phyloP scores from a whole-genome alignment of 2,797 vertebrate species.

The Halcyon badia region DNA sequence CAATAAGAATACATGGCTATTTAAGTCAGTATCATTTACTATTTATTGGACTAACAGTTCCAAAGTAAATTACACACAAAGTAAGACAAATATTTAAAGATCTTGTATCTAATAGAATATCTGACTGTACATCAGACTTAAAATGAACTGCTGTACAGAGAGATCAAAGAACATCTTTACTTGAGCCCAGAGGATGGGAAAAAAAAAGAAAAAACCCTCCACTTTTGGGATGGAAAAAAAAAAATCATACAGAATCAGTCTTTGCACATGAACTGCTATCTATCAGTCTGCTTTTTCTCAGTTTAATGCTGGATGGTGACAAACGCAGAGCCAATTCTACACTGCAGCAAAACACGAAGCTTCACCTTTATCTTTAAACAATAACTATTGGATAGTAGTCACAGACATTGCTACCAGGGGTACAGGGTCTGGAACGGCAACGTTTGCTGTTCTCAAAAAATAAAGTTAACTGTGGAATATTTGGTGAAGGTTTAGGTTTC shows the following conservation, averaged over 20 bases:
- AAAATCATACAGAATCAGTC: background rate
- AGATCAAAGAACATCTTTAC: slow-evolving; percentile 53
- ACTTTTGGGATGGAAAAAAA: slow-evolving; percentile 30
- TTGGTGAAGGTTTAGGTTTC: background rate
- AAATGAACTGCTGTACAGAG: slow-evolving; percentile 45
- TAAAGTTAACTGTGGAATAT: background rate
- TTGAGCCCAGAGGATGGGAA: background rate
- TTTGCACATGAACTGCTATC: background rate
- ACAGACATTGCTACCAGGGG: background rate
- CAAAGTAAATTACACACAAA: slow-evolving; percentile 69
- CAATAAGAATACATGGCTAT: slow-evolving; percentile 31
- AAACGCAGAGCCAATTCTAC: slow-evolving; percentile 13
- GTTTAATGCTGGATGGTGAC: background rate
- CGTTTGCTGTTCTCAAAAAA: background rate
- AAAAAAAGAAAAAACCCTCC: background rate
- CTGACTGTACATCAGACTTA: slow-evolving; percentile 33
- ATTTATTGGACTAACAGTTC: slow-evolving; percentile 45
- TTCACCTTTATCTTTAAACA: slow-evolving; percentile 31
- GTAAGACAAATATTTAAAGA: slow-evolving; percentile 66
- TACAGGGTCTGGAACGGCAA: background rate
- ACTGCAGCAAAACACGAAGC: background rate
- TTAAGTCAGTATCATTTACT: slow-evolving; percentile 20
- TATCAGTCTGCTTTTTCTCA: slow-evolving; percentile 17
- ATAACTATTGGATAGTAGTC: background rate
- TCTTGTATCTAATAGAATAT: slow-evolving; percentile 60